Base-by-base conservation (phyloP, 2,888 invertebrate species). In the Clepsis dumicolana region DNA sequence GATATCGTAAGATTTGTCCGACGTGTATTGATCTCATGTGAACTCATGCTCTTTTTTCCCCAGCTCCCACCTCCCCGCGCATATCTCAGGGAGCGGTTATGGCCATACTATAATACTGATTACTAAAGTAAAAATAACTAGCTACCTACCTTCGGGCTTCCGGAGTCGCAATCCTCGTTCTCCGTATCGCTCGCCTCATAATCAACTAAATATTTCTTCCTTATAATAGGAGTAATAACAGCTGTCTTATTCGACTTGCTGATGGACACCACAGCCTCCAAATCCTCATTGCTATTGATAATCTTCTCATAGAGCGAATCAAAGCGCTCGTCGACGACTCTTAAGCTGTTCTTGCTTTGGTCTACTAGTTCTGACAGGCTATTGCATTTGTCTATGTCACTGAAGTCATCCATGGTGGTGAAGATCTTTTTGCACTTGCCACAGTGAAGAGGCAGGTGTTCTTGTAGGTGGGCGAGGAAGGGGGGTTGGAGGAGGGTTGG, bases 171-270 rank as follows among this genome's bases (percentile, higher is more conserved):
- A 5, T 80, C 77, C 38, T 87, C 84, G 21, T 74, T 76, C 61
- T 91, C 91, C 57, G 81, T 84, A 12, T 85, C 91, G 75, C 89
- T 93, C 0, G 82, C 87, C 60, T 90, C 92, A 53, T 93, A 93
- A 80, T 93, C 93, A 1, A 93, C 93, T 48, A 93, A 69, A 78
- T 85, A 70, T 56, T 86, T 86, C 29, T 83, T 87, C 69, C 90
- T 83, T 0, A 91, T 75, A 5, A 89, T 77, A 1, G 93, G 93
- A 48, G 93, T 93, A 65, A 93, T 90, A 0, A 93, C 77, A 41
- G 93, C 93, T 1, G 91, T 93, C 77, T 84, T 92, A 64, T 80
- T 86, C 5, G 70, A 75, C 72, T 87, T 91, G 71, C 87, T 85
- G 18, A 89, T 80, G 4, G 83, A 83, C 27, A 88, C 78, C 24